These are phyloP conservation scores for Mustela lutreola DNA, from an alignment of 2,113 vertebrate species.

Conservation along the genomic window DNA sequence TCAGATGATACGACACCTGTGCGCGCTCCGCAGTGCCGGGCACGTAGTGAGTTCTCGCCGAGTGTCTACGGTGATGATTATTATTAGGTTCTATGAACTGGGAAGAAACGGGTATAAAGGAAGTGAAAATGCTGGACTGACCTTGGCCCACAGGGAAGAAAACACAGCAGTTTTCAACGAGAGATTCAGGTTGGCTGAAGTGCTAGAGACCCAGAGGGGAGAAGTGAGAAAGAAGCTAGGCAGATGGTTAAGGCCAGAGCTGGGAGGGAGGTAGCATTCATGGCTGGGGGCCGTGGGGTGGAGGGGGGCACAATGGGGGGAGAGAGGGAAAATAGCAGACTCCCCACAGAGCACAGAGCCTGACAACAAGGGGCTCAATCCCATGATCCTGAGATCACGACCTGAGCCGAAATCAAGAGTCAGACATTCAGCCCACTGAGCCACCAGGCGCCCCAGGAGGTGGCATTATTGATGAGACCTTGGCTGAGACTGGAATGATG, in stretches of 20 bases:
- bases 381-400: too few species aligned
- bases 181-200: background rate
- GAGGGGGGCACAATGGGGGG: rapidly evolving
- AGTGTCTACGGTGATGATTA: background rate
- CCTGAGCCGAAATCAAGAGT: too few species aligned
- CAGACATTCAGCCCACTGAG: too few species aligned
- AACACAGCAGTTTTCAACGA: too few species aligned
- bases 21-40: background rate
- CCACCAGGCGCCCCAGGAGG: background rate
- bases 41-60: background rate
- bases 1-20: background rate
- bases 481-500: background rate
- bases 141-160: background rate
- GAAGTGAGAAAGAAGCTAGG: background rate
- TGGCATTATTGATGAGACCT: background rate
- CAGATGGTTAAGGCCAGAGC: background rate
- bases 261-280: background rate
- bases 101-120: background rate
- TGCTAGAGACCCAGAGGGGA: background rate
- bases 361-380: too few species aligned
- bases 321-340: too few species aligned
- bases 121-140: background rate
- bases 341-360: too few species aligned
- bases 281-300: too few species aligned
- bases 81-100: background rate